Evolutionary conservation across 2,113 vertebrate genomes (phyloP).

Genomic region (Brienomyrus longianalis): DNA sequence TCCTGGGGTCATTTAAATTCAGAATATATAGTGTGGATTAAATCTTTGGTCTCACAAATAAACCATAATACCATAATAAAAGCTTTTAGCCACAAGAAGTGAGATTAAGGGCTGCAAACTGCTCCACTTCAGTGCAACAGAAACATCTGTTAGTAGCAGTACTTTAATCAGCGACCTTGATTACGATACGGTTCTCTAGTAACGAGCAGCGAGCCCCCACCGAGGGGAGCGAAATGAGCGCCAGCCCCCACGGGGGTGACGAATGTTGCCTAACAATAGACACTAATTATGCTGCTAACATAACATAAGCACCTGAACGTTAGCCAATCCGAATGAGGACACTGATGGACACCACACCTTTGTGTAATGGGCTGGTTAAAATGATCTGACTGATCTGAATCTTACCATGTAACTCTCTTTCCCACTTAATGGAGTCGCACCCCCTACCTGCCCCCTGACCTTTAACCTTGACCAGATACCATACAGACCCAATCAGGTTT

Average conservation of each 20-base stretch:
- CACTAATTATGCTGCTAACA: background rate
- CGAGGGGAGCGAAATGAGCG: background rate
- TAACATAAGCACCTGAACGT: background rate
- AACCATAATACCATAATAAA: background rate
- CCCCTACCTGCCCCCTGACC: background rate
- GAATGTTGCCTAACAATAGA: background rate
- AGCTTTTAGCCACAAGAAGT: background rate
- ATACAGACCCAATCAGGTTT: background rate
- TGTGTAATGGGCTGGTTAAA: background rate
- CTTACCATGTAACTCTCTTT: background rate
- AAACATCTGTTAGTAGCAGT: background rate
- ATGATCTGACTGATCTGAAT: background rate
- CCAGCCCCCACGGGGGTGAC: background rate
- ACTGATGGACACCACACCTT: background rate
- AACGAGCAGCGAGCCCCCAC: background rate
- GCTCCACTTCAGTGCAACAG: background rate
- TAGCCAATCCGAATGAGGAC: background rate
- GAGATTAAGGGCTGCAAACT: background rate
- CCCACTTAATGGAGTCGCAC: background rate
- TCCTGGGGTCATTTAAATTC: background rate
- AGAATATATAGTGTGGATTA: background rate
- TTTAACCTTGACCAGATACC: background rate
- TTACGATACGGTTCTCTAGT: background rate
- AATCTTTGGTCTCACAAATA: background rate
- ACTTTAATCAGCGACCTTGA: background rate